A percentile compares a stretch with the other conserved stretches of the same genome.
phyloP scores from a whole-genome alignment of 2,888 invertebrate species.

The Slavum lentiscoides region DNA sequence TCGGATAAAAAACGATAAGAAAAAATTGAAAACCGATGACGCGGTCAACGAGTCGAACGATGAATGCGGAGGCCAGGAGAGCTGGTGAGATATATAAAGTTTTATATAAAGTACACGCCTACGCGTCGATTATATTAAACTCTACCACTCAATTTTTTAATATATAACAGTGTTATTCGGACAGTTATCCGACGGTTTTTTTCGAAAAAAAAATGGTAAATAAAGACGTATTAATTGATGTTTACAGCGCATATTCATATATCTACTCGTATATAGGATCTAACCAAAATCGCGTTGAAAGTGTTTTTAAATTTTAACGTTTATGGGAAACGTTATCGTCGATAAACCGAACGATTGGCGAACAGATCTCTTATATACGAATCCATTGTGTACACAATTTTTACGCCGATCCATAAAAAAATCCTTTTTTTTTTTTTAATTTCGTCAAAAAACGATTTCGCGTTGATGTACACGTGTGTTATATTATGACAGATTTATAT shows the following conservation, averaged over 20 bases:
- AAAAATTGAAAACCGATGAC: conserved; percentile 28
- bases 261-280: no score
- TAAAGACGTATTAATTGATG: no score
- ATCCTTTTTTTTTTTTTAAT: background rate
- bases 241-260: no score
- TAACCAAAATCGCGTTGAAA: no score
- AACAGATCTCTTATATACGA: no score
- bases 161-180: background rate
- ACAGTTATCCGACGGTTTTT: background rate
- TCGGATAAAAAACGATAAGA: conserved; percentile 57
- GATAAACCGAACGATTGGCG: no score
- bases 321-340: no score
- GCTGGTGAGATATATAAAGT: conserved; percentile 2
- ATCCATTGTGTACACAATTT: no score
- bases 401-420: no score
- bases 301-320: no score
- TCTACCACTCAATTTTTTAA: background rate
- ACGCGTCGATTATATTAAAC: no score
- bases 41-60: background rate
- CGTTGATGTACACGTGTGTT: background rate
- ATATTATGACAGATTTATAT: background rate
- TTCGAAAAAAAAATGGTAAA: background rate
- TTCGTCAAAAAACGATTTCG: no score
- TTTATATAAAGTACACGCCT: background rate
- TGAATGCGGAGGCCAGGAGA: background rate